Evolutionary conservation across 2,113 vertebrate genomes (phyloP), one percentile per base, ranked within the genome.

Genomic region (Hassar affinis): DNA sequence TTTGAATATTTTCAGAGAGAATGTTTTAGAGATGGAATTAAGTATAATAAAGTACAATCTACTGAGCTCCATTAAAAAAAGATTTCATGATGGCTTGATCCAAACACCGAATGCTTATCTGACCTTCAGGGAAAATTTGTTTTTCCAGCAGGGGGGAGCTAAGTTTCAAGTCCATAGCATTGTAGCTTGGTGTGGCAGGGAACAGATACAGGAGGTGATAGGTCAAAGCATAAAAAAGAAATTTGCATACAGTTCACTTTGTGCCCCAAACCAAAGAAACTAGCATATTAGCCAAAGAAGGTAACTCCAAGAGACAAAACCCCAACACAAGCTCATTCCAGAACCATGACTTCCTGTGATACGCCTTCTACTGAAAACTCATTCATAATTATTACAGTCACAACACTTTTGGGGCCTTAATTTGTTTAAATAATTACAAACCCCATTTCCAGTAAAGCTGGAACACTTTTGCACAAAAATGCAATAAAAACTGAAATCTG

Each of bases 261-360:
- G 42, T 82, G 56, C 81, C 69, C 35, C 38, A 42, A 51, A 25
- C 20, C 52, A 38, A 20, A 81, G 0, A 74, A 82, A 47, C 45
- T 1, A 74, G 6, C 0, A 30, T 14, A 74, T 8, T 0, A 74
- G 72, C 4, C 49, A 35, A 35, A 54, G 80, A 68, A 45, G 57
- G 12, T 12, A 49, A 14, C 49, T 12, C 56, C 33, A 64, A 22
- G 30, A 22, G 72, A 71, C n/a, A 17, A n/a, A 10, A 22, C 69
- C 22, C 84, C 74, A 76, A 25, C 42, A 54, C 66, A 52, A 79
- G 61, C 83, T 82, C 77, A 75, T 75, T 75, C 35, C 56, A 76
- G 33, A 64, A 56, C 61, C 85, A 35, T 72, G 66, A 35, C 72
- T 87, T 57, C 3, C n/a, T 49, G 51, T 54, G 30, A 74, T 57